A percentile compares a stretch with the other conserved stretches of the same genome.
These are phyloP conservation scores for Stegastes partitus DNA, from an alignment of 2,113 vertebrate species.

Conservation along the genomic window DNA sequence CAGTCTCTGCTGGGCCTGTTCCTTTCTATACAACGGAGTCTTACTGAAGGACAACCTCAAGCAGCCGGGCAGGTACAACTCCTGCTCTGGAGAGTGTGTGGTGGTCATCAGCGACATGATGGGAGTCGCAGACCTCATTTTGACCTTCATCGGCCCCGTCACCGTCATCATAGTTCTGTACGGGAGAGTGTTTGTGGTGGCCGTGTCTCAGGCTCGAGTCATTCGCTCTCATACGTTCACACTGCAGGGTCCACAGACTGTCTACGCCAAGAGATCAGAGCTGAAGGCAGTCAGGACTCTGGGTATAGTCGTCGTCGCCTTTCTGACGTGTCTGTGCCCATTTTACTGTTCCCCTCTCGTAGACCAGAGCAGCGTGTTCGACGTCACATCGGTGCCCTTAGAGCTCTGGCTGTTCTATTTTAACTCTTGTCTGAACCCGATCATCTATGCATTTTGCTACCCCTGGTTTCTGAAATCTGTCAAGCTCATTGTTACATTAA, in stretches of 20 bases:
- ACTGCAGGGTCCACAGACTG: background rate
- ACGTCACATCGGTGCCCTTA: background rate
- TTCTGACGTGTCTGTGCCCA: conserved; percentile 33
- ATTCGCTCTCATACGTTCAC: conserved; percentile 1
- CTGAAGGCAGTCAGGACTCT: conserved; percentile 43
- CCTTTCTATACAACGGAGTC: background rate
- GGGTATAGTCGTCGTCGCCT: conserved; percentile 25
- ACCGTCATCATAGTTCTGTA: conserved; percentile 24
- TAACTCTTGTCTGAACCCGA: conserved; percentile 46
- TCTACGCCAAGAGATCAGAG: conserved; percentile 16
- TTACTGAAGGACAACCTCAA: background rate
- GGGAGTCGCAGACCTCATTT: background rate
- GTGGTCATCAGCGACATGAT: background rate
- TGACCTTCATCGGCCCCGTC: conserved; percentile 6
- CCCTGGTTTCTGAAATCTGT: conserved; percentile 44
- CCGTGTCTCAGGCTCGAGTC: conserved; percentile 25
- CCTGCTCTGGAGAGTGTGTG: conserved; percentile 27
- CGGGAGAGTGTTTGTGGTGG: conserved; percentile 29
- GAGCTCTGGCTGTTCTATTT: conserved; percentile 6
- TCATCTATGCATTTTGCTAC: conserved; percentile 50
- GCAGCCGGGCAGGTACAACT: background rate
- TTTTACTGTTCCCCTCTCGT: conserved; percentile 3
- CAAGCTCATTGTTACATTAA: conserved; percentile 28
- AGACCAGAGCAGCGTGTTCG: background rate
- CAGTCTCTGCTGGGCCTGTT: conserved; percentile 16